Evolutionary conservation across 1,140 invertebrate species (phyloP), one percentile per base, ranked within the genome.

Genomic region (Grapholita molesta): DNA sequence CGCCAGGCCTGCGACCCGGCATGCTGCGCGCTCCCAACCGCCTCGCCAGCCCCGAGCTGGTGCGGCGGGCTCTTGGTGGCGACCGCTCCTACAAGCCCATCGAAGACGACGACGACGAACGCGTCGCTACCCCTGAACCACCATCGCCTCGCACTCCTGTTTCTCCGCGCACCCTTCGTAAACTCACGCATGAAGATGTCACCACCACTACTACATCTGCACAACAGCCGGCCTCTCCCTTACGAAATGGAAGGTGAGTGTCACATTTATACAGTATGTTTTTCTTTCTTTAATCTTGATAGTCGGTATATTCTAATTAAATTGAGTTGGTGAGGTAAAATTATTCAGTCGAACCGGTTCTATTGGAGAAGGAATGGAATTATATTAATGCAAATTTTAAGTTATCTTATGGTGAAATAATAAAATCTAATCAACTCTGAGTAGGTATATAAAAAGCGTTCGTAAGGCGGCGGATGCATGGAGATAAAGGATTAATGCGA

Each of bases 1-100:
- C 93, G 21, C 93, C 94, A 33, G 90, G 93, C 67, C 89, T 93
- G 48, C 84, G 85, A 35, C 92, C 93, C 71, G 93, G 93, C 74
- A 94, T 94, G 93, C 90, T 94, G 75, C 93, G 92, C 57, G 88
- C 92, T 25, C 90, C 93, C 71, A 92, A 94, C 81, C 94, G 94
- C 73, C 93, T 96, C 21, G 95, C 95, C 71, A 96, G 95, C 76
- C 96, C 96, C 12, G 95, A 95, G 72, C 88, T 96, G 74, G 95
- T 96, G 70, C 92, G 96, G 18, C 95, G 95, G 75, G 95, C 95
- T 92, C 94, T 85, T 61, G 89, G 82, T 52, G 76, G 69, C 64
- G 79, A 83, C 66, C 75, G 78, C 30, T 66, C 68, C 68, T 86
- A 87, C 70, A 72, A 74, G n/a, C 78, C 89, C 3, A 92, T 94